Evolutionary conservation across 2,797 vertebrate species (phyloP).

Genomic region (Sebastolobus altivelis): DNA sequence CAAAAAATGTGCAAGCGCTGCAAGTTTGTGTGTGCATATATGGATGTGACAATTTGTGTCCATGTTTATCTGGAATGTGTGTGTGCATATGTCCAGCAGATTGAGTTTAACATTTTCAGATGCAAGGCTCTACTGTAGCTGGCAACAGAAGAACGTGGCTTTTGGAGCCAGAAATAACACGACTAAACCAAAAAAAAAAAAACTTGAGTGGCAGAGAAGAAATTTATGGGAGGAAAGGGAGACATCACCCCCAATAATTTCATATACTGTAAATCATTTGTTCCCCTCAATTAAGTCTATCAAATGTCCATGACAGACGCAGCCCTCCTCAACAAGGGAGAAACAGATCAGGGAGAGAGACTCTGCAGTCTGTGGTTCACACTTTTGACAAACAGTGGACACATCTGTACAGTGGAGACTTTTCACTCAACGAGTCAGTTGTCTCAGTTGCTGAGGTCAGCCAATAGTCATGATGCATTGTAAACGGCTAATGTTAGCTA

Average conservation of each 20-base stretch:
- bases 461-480: not conserved
- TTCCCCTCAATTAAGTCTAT: conserved; percentile 43
- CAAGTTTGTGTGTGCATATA: conserved; percentile 45
- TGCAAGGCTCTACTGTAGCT: conserved; percentile 44
- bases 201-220: conserved; percentile 35
- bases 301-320: conserved; percentile 35
- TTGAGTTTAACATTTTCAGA: conserved; percentile 70
- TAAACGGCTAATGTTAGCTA: not conserved
- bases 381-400: conserved; percentile 25
- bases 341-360: conserved; percentile 2
- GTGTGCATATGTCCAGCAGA: conserved; percentile 64
- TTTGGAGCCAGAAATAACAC: conserved; percentile 64
- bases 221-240: conserved; percentile 27
- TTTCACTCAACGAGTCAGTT: not conserved
- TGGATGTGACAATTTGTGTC: conserved; percentile 35
- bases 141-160: conserved; percentile 50
- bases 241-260: conserved; percentile 46
- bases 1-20: conserved; percentile 43
- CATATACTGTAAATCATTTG: conserved; percentile 45
- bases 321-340: not conserved
- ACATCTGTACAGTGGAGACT: not conserved
- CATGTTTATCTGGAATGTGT: conserved; percentile 18
- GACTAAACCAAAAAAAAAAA: conserved; percentile 24
- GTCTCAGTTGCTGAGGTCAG: not conserved
- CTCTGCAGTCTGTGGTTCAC: not conserved